These are phyloP conservation scores for Luperina nickerlii DNA, from an alignment of 2,888 invertebrate genomes.

Conservation along the genomic window DNA sequence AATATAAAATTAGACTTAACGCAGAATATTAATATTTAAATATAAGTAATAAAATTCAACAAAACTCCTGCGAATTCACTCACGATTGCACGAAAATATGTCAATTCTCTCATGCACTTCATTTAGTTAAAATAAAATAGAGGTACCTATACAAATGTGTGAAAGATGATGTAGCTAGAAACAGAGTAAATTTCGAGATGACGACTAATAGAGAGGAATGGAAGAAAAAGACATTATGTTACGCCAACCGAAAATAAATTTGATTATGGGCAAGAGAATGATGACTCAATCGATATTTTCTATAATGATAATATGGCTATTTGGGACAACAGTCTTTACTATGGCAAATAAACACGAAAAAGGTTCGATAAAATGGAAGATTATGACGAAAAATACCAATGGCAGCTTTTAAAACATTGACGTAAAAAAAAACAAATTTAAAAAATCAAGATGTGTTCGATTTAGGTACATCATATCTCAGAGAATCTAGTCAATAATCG, in stretches of 20 bases:
- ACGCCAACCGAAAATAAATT: accelerated
- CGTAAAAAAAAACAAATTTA: background rate
- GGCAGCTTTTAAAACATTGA: background rate
- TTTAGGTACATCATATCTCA: slow-evolving; percentile 5
- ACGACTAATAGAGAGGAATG: background rate
- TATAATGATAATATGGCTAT: too few species aligned
- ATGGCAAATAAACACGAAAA: too few species aligned
- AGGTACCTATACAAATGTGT: too few species aligned
- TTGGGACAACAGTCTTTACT: background rate
- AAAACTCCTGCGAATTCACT: too few species aligned
- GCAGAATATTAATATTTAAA: too few species aligned
- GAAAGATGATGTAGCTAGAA: background rate
- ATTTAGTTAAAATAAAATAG: background rate
- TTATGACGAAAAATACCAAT: background rate
- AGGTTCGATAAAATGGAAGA: background rate
- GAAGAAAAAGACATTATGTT: background rate
- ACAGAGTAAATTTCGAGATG: too few species aligned
- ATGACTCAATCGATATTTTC: background rate
- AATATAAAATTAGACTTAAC: too few species aligned
- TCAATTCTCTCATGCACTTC: too few species aligned
- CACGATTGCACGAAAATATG: too few species aligned
- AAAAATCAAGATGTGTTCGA: background rate
- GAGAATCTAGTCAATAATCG: background rate
- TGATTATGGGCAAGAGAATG: accelerated
- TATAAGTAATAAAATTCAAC: too few species aligned